A percentile compares a stretch with the other conserved stretches of the same genome.
Evolutionary conservation across 2,113 vertebrate species (phyloP).

Genomic region (Chamaea fasciata): DNA sequence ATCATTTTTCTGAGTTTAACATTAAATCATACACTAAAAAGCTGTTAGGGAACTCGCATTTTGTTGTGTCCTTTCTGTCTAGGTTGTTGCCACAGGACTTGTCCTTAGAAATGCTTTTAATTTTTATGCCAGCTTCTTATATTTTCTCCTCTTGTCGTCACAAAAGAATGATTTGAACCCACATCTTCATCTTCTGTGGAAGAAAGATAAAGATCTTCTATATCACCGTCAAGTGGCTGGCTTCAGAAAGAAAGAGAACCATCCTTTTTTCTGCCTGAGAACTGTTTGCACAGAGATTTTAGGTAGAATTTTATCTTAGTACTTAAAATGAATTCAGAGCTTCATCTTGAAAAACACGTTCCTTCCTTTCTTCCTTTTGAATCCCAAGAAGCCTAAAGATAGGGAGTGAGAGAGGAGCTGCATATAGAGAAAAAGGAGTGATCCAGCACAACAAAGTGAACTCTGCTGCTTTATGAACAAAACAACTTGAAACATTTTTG

Average conservation of each 20-base stretch:
- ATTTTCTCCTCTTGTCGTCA: neutral
- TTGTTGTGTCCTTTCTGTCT: neutral
- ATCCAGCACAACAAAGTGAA: conserved; percentile 45
- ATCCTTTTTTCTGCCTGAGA: neutral
- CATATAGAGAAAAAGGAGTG: neutral
- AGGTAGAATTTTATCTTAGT: conserved; percentile 14
- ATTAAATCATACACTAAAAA: neutral
- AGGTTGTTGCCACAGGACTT: neutral
- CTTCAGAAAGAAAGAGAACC: neutral
- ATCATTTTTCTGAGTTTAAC: neutral
- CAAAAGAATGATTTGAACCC: neutral
- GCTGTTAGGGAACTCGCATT: neutral
- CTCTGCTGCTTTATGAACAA: conserved; percentile 41
- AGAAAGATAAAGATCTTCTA: neutral
- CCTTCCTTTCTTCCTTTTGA: conserved; percentile 33
- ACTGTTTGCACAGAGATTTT: conserved; percentile 2
- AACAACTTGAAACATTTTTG: conserved; percentile 44
- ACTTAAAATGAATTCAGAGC: conserved; percentile 40
- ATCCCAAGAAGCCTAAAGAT: conserved; percentile 59
- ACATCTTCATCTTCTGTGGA: neutral
- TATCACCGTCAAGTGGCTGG: neutral
- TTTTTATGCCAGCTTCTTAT: neutral
- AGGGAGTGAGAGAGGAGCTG: neutral
- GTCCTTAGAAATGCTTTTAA: neutral
- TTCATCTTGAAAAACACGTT: conserved; percentile 47